These are phyloP conservation scores for Galbula dea DNA, from an alignment of 2,113 vertebrate species.

Conservation along the genomic window DNA sequence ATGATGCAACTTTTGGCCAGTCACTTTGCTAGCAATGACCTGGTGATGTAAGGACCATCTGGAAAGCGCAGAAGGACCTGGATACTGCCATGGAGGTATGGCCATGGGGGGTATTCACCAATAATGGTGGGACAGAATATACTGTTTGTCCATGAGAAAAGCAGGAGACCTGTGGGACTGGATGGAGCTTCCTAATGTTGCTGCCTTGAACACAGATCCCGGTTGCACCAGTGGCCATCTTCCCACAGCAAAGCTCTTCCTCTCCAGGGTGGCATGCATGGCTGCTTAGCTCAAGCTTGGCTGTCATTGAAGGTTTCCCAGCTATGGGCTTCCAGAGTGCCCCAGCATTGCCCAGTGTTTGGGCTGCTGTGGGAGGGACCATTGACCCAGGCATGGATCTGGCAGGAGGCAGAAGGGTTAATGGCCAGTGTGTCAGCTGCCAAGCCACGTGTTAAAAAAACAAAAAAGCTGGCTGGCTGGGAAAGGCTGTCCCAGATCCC, in stretches of 20 bases:
- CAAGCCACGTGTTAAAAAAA: conserved; percentile 7
- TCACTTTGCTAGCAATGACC: background rate
- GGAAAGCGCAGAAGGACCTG: background rate
- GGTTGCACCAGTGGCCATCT: background rate
- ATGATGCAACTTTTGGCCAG: background rate
- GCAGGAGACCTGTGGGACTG: background rate
- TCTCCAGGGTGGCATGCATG: fast-evolving
- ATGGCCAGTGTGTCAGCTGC: background rate
- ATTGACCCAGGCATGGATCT: fast-evolving
- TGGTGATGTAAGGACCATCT: background rate
- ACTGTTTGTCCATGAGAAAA: background rate
- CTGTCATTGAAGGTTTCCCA: fast-evolving
- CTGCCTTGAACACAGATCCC: background rate
- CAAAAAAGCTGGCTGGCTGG: background rate
- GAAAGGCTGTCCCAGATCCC: conserved; percentile 4
- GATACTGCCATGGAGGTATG: background rate
- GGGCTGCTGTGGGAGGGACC: background rate
- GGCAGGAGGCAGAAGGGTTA: conserved; percentile 12
- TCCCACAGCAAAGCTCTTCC: background rate
- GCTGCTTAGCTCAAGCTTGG: background rate
- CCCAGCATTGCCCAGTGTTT: background rate
- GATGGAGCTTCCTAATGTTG: background rate
- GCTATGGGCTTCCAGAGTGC: background rate
- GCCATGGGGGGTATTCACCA: background rate
- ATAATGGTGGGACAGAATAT: background rate